These are phyloP conservation scores for Harpagoxenus sublaevis DNA, from an alignment of 2,888 invertebrate species.

Conservation along the genomic window DNA sequence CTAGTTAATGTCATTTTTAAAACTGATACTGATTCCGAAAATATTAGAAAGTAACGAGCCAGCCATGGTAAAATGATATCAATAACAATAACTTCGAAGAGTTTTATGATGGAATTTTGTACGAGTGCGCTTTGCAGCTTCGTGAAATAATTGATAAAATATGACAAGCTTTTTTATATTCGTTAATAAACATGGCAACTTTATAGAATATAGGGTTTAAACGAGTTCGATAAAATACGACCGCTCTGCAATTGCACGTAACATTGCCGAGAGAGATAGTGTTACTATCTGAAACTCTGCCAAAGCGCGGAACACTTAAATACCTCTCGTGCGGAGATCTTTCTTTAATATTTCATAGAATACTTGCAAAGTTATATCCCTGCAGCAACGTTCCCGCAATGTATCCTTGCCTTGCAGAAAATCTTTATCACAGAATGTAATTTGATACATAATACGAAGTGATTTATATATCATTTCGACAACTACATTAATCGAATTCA, in stretches of 20 bases:
- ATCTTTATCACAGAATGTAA: neutral
- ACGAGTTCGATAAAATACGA: slow-evolving; percentile 1
- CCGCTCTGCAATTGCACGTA: neutral
- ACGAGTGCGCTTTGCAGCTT: neutral
- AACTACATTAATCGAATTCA: neutral
- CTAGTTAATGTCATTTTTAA: neutral
- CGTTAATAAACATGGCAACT: neutral
- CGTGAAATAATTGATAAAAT: neutral
- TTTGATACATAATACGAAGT: neutral
- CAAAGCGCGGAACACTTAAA: slow-evolving; percentile 9
- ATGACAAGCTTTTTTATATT: neutral
- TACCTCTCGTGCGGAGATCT: neutral
- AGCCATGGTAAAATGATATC: neutral
- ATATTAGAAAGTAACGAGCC: neutral
- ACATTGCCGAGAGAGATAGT: slow-evolving; percentile 15
- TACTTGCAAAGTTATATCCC: slow-evolving; percentile 15
- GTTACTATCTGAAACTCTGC: slow-evolving; percentile 16
- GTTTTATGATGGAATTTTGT: neutral
- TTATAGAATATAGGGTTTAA: neutral
- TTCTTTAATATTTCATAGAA: slow-evolving; percentile 16
- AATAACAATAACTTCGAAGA: neutral
- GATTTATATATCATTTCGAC: neutral
- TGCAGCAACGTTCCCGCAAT: neutral
- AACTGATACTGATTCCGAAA: neutral
- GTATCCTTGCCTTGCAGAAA: neutral